Conservation (phyloP, 2,888 invertebrate species). For the Lycophotia porphyrea region DNA sequence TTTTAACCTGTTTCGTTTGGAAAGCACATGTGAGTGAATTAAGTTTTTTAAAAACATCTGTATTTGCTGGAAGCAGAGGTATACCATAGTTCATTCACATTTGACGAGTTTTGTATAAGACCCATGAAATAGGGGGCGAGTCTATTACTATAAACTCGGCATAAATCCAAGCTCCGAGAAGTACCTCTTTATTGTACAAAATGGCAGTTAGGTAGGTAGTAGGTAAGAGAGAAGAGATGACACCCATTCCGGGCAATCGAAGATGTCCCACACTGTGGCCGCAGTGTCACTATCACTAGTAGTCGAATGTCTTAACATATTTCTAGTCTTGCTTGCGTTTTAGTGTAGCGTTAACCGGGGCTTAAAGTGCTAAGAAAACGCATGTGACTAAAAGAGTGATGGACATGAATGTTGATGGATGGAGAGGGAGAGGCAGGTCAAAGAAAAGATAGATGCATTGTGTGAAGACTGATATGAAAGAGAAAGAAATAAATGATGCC, state of each 20-base stretch:
- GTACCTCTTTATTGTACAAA: neutral
- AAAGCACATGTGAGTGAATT: constrained; percentile 96
- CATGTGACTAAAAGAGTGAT: too few species aligned
- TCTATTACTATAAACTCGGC: neutral
- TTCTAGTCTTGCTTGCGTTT: neutral
- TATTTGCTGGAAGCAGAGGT: neutral
- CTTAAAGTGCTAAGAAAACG: neutral
- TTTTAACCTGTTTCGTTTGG: constrained; percentile 98
- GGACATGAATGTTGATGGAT: too few species aligned
- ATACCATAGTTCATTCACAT: neutral
- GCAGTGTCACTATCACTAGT: neutral
- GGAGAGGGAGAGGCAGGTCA: too few species aligned
- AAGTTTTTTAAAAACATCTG: neutral
- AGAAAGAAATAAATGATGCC: too few species aligned
- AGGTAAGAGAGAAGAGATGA: neutral
- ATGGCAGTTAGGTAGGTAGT: neutral
- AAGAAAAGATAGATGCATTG: too few species aligned
- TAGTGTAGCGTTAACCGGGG: too few species aligned
- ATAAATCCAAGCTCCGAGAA: neutral
- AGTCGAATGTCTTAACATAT: neutral
- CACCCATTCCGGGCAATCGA: neutral
- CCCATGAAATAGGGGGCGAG: neutral
- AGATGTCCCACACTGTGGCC: neutral
- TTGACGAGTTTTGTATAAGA: neutral
- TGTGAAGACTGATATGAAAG: too few species aligned